phyloP scores from a whole-genome alignment of 2,888 invertebrate species.

The Xestia c-nigrum region DNA sequence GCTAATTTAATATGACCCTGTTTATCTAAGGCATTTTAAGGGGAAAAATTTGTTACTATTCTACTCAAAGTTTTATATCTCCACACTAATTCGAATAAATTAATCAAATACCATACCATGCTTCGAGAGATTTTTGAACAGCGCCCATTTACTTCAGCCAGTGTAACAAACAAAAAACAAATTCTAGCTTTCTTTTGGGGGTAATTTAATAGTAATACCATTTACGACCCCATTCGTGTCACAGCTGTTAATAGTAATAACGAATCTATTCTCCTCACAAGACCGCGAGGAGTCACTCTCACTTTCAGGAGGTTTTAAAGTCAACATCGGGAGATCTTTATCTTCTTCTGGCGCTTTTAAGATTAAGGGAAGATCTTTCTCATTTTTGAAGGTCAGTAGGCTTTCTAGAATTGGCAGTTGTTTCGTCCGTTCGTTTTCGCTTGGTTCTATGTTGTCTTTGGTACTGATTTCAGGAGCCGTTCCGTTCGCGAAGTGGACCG shows the following conservation, averaged over 20 bases:
- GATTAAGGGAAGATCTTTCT: slow-evolving; percentile 24
- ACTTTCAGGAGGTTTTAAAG: slow-evolving; percentile 30
- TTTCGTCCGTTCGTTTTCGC: slow-evolving; percentile 1
- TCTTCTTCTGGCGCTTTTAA: slow-evolving; percentile 35
- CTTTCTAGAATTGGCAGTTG: slow-evolving; percentile 25
- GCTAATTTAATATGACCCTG: neutral
- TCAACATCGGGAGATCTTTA: slow-evolving; percentile 36
- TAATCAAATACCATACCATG: neutral
- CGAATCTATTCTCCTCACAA: slow-evolving; percentile 69
- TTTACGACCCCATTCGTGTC: slow-evolving; percentile 79
- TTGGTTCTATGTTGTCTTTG: slow-evolving; percentile 38
- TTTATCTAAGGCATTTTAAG: neutral
- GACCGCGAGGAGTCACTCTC: neutral
- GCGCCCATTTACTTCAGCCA: neutral
- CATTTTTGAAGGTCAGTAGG: slow-evolving; percentile 34
- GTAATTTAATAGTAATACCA: slow-evolving; percentile 82
- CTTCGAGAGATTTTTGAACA: neutral
- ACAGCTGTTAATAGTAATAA: slow-evolving; percentile 79
- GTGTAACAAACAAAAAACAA: neutral
- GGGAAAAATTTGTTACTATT: neutral
- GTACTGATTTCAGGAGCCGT: slow-evolving; percentile 21
- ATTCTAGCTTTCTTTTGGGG: slow-evolving; percentile 70
- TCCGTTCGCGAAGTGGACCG: slow-evolving; percentile 80
- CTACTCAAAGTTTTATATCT: neutral
- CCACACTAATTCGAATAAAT: neutral